phyloP scores from a whole-genome alignment of 2,113 vertebrate species.

The Dissostichus mawsoni region DNA sequence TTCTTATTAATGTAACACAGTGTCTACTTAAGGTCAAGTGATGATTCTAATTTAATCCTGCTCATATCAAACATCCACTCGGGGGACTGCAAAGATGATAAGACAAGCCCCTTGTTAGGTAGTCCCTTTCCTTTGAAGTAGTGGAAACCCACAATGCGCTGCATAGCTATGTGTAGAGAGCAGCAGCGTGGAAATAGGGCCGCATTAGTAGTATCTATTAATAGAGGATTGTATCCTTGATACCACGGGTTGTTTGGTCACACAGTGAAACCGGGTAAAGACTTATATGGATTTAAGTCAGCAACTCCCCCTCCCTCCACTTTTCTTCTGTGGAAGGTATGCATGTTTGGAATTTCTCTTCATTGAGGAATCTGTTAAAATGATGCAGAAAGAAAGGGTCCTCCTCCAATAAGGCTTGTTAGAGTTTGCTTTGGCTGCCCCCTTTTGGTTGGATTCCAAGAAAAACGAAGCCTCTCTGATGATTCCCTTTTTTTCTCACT shows the following conservation, averaged over 20 bases:
- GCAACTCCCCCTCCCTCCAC: slow-evolving; percentile 25
- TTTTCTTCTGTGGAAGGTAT: slow-evolving; percentile 69
- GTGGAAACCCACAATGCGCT: slow-evolving; percentile 87
- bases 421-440: slow-evolving; percentile 83
- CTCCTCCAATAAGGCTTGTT: slow-evolving; percentile 55
- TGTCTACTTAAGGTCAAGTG: slow-evolving; percentile 13
- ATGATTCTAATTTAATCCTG: slow-evolving; percentile 32
- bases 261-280: slow-evolving; percentile 81
- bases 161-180: slow-evolving; percentile 89
- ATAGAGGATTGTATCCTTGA: slow-evolving; percentile 91
- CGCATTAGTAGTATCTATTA: slow-evolving; percentile 87
- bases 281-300: slow-evolving; percentile 90
- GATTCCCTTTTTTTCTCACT: slow-evolving; percentile 8
- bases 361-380: slow-evolving; percentile 76
- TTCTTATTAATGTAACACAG: not conserved
- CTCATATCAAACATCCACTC: slow-evolving; percentile 26
- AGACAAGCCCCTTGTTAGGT: slow-evolving; percentile 90
- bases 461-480: slow-evolving; percentile 52
- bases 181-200: slow-evolving; percentile 87
- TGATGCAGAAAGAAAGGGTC: slow-evolving; percentile 49
- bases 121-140: slow-evolving; percentile 79
- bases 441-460: slow-evolving; percentile 83
- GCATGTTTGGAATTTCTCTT: slow-evolving; percentile 79
- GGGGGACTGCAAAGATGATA: slow-evolving; percentile 26
- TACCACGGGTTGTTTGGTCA: slow-evolving; percentile 89